Percentiles rank a stretch among this genome's conserved stretches.
Conservation (phyloP, 2,113 vertebrate genomes). For the Terrapene triunguis region DNA sequence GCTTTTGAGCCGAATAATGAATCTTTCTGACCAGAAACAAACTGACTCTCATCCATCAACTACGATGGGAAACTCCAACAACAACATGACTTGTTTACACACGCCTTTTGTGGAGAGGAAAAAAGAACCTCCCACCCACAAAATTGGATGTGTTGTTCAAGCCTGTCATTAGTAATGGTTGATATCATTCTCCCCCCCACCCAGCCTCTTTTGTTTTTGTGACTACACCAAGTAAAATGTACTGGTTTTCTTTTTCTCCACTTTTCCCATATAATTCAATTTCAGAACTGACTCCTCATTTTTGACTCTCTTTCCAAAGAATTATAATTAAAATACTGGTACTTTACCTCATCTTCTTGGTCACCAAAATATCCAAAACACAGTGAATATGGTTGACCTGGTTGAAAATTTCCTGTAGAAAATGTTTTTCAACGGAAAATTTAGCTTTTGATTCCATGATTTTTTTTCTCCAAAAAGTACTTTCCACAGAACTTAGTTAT, state of each 20-base stretch:
- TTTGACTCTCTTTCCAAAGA: not conserved
- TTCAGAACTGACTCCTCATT: not conserved
- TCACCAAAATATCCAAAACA: not conserved
- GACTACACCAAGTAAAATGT: not conserved
- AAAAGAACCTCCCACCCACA: not conserved
- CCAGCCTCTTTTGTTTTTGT: not conserved
- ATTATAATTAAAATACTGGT: not conserved
- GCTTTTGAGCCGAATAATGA: not conserved
- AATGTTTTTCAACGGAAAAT: too few relatives aligned
- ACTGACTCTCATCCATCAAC: not conserved
- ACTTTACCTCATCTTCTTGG: not conserved
- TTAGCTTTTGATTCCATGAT: too few relatives aligned
- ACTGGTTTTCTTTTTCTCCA: not conserved
- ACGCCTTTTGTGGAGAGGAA: not conserved
- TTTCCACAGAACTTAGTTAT: not conserved
- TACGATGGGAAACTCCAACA: not conserved
- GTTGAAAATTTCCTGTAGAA: too few relatives aligned
- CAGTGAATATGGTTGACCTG: too few relatives aligned
- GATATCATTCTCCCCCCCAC: not conserved
- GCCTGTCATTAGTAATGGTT: not conserved
- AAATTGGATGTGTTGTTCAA: not conserved
- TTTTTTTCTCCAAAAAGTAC: not conserved
- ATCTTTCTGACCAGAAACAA: not conserved
- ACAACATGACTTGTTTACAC: not conserved
- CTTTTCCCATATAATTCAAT: not conserved